Evolutionary conservation across 2,797 vertebrate genomes (phyloP).

Genomic region (Sebastes itinus): DNA sequence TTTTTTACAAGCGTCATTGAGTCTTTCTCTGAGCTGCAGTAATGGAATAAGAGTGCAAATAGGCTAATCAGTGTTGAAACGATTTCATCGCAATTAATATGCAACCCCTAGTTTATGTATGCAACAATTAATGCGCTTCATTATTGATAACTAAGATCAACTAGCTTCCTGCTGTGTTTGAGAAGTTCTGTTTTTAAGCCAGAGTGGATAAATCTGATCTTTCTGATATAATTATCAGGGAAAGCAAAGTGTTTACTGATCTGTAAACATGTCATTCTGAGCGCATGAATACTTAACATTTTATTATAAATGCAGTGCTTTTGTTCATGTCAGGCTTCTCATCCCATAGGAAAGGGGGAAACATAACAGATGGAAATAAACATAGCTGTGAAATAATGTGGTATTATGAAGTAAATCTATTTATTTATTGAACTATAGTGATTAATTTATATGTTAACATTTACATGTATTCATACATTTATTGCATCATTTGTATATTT

Average conservation of each 20-base stretch:
- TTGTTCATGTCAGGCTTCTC: neutral
- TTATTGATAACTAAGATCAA: conserved; percentile 24
- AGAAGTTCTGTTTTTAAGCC: conserved; percentile 11
- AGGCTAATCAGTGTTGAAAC: neutral
- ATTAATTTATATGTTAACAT: too few relatives aligned
- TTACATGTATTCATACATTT: too few relatives aligned
- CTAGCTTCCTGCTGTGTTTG: conserved; percentile 10
- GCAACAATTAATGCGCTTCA: conserved; percentile 16
- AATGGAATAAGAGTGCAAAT: conserved; percentile 1
- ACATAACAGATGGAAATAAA: too few relatives aligned
- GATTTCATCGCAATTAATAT: neutral
- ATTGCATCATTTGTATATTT: too few relatives aligned
- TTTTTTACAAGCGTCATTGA: neutral
- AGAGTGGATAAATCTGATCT: conserved; percentile 4
- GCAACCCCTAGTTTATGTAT: conserved; percentile 11
- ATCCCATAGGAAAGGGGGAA: neutral
- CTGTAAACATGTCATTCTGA: conserved; percentile 9
- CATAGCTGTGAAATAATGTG: too few relatives aligned
- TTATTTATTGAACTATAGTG: too few relatives aligned
- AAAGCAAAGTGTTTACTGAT: conserved; percentile 22
- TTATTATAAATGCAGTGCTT: neutral
- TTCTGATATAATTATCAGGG: conserved; percentile 9
- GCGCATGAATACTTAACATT: neutral
- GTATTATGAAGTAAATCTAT: too few relatives aligned
- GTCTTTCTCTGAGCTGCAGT: neutral